Evolutionary conservation across 2,113 vertebrate genomes (phyloP).

Genomic region (Syngnathoides biaculeatus): DNA sequence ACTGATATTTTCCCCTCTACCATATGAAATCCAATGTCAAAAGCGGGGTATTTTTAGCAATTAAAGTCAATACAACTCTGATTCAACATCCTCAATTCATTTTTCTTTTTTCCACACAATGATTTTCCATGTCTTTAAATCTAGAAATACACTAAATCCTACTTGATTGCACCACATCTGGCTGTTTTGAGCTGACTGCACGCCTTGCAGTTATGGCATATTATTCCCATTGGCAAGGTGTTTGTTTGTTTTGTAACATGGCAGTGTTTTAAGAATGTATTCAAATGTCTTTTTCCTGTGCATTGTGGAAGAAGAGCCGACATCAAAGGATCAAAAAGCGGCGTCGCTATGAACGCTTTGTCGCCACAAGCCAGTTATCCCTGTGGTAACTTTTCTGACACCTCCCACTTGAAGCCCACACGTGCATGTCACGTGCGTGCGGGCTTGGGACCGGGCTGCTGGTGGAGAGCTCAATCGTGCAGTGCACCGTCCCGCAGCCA

Average conservation of each 20-base stretch:
- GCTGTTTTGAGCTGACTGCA: not conserved
- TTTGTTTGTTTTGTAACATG: not conserved
- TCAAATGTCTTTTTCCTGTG: too few relatives aligned
- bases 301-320: too few relatives aligned
- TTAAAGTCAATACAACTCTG: not conserved
- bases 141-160: not conserved
- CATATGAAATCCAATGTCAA: not conserved
- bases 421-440: too few relatives aligned
- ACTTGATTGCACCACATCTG: not conserved
- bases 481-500: too few relatives aligned
- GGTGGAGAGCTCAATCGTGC: too few relatives aligned
- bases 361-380: too few relatives aligned
- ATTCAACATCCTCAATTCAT: not conserved
- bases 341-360: too few relatives aligned
- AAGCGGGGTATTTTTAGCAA: not conserved
- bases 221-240: not conserved
- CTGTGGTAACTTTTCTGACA: too few relatives aligned
- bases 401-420: too few relatives aligned
- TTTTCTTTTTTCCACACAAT: slow-evolving; percentile 2
- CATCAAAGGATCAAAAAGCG: too few relatives aligned
- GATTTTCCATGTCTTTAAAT: not conserved
- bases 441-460: too few relatives aligned
- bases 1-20: not conserved
- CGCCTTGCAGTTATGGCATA: not conserved
- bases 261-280: not conserved